Base-by-base conservation (phyloP, 2,797 vertebrate species). In the Scyliorhinus canicula region DNA sequence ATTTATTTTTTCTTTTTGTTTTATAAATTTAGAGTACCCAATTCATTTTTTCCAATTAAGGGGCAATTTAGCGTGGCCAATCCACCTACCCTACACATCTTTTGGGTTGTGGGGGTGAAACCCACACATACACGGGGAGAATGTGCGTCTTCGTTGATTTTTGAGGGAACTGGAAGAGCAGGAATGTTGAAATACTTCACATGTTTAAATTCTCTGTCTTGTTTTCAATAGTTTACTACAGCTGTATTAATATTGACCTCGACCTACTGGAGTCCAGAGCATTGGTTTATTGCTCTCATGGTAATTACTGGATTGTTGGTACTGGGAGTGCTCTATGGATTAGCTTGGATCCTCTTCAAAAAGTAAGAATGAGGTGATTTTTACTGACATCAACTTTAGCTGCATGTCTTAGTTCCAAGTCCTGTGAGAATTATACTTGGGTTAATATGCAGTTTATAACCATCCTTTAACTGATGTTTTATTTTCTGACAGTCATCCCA, bases 161-260 rank as follows among this genome's bases (percentile, higher is more conserved):
- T 57, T 57, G 35, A 7, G 35, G 35, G 35, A n/a, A 52, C 19
- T 40, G 16, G 14, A 60, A 60, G 35, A 7, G 55, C 14, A n/a
- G 55, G 55, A 35, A 35, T 19, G 55, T 19, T 88, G 31, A 19
- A 31, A 55, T 88, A 55, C 28, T 93, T 40, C 2, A 60, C 6
- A 90, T 90, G 12, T 60, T 90, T 90, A 16, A 93, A 93, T 93
- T n/a, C 44, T n/a, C n/a, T 35, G 14, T 95, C 35, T 79, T 69
- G 16, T 47, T 95, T 95, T 28, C 44, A 55, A 31, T 28, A 96
- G 95, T 35, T 96, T 26, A 96, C 95, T 31, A 96, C 95, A 55
- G 94, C n/a, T 19, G 9, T 95, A 11, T 67, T 96, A 86, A 14
- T 95, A 95, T 96, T 95, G 90, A 95, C 95, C 47, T 96, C 65